Conservation (phyloP, 2,113 vertebrate species). For the Tupaia tana region DNA sequence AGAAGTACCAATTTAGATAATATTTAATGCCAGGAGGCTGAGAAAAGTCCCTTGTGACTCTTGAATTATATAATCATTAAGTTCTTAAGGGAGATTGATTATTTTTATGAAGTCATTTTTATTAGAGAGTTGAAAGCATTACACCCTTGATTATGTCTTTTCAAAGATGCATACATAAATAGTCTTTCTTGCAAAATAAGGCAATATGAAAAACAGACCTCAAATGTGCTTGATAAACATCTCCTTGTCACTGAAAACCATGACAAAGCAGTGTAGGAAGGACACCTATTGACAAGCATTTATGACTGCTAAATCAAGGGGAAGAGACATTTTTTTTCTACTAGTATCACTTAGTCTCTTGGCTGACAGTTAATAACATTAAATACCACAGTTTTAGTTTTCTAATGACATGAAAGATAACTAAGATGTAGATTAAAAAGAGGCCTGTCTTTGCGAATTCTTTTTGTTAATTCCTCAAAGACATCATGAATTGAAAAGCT, state of each 20-base stretch:
- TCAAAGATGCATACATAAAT: not conserved
- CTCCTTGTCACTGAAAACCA: not conserved
- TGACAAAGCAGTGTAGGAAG: not conserved
- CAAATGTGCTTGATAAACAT: not conserved
- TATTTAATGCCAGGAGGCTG: not conserved
- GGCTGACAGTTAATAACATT: not conserved
- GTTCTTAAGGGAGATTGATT: not conserved
- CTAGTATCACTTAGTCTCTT: not conserved
- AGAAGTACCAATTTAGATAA: not conserved
- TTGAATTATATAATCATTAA: not conserved
- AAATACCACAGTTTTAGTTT: not conserved
- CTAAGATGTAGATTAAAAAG: not conserved
- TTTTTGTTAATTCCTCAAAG: constrained; percentile 15
- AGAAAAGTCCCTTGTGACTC: not conserved
- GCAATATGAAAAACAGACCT: not conserved
- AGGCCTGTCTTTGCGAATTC: not conserved
- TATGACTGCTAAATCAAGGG: not conserved
- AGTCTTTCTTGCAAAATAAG: constrained; percentile 9
- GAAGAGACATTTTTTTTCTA: not conserved
- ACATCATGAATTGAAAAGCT: not conserved
- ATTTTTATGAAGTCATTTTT: constrained; percentile 31
- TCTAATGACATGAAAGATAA: not conserved
- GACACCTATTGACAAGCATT: no score
- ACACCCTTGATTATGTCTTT: not conserved
- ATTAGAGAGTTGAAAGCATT: not conserved